Evolutionary conservation across 2,113 vertebrate genomes (phyloP).

Genomic region (Pachycephala philippinensis): DNA sequence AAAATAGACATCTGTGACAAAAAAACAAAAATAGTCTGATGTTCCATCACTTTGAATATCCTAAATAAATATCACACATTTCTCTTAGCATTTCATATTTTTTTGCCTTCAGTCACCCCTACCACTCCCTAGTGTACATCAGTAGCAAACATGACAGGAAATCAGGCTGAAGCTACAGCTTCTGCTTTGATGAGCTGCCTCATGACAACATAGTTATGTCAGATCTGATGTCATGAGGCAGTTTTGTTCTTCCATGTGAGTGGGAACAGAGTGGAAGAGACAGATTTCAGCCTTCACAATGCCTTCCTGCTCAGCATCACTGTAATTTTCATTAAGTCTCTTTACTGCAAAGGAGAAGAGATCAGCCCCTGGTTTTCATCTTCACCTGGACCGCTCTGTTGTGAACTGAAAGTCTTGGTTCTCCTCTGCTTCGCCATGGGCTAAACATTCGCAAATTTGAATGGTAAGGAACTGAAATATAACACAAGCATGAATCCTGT

Average conservation of each 20-base stretch:
- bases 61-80: not conserved
- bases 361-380: not conserved
- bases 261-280: not conserved
- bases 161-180: not conserved
- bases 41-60: not conserved
- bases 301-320: not conserved
- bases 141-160: not conserved
- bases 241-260: not conserved
- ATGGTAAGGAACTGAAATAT: not conserved
- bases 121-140: not conserved
- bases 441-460: not conserved
- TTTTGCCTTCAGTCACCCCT: not conserved
- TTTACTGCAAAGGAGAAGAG: not conserved
- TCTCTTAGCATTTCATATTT: not conserved
- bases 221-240: not conserved
- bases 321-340: not conserved
- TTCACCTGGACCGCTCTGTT: not conserved
- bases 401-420: not conserved
- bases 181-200: not conserved
- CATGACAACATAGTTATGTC: not conserved
- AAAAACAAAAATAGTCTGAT: not conserved
- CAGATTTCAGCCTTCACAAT: not conserved
- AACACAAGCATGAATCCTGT: not conserved
- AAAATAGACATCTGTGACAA: not conserved
- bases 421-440: not conserved